Evolutionary conservation across 2,888 invertebrate species (phyloP), one percentile per base, ranked within the genome.

Genomic region (Drosophila anomalata): DNA sequence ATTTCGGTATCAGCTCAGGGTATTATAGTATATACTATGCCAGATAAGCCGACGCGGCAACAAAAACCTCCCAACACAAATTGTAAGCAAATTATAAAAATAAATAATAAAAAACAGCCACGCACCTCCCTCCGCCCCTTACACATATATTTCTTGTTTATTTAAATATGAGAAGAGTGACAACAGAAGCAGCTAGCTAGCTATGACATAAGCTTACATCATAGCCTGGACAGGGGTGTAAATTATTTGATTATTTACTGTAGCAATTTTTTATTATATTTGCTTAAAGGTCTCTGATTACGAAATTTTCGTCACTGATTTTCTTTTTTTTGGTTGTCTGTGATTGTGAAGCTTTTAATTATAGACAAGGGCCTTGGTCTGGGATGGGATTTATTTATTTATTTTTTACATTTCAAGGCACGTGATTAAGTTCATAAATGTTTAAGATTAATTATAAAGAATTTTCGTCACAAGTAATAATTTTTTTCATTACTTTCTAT

Each of bases 11-110:
- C 67, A 53, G 52, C 44, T 22, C 14, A 7, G 11, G 33, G n/a
- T 33, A 33, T 33, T 33, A 33, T n/a, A 12, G 33, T 12, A 33
- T n/a, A 12, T n/a, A 36, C 7, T 36, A 36, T 12, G 22, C 22
- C 58, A 41, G 63, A 65, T 65, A 65, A 66, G 63, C 46, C 48
- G 54, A 65, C 41, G 44, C 20, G 22, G 44, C 20, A 22, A 54
- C 54, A 42, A 41, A 29, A 41, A 12, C 12, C 11, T 14, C 31
- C 22, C 52, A 47, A 71, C 44, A 70, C 72, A 51, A 61, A 70
- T 71, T 70, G 62, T 61, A 70, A 70, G 72, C 70, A 70, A 70
- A 71, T 70, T 70, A 72, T 63, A 70, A 72, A 70, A 56, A 70
- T 72, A 70, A 62, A 62, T 51, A 71, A 71, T 55, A 55, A 60